These are phyloP conservation scores for Brachystomella parvula DNA, from an alignment of 1,140 invertebrate genomes.

Conservation along the genomic window DNA sequence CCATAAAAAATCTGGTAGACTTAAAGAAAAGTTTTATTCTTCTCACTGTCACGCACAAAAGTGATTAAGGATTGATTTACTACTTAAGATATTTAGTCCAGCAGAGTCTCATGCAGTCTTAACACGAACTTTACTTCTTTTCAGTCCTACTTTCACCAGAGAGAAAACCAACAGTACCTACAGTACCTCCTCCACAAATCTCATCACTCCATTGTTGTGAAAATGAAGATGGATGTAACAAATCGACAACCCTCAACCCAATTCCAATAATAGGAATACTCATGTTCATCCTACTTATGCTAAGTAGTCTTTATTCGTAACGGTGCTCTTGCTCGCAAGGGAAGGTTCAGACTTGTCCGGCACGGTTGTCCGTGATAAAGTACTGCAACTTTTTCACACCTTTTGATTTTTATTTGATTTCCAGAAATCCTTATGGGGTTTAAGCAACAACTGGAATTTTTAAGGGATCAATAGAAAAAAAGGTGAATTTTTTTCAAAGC, in stretches of 20 bases:
- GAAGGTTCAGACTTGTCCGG: too few species aligned
- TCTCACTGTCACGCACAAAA: background rate
- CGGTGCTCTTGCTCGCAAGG: too few species aligned
- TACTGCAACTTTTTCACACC: background rate
- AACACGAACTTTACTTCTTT: background rate
- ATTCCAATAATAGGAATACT: background rate
- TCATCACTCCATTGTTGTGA: conserved; percentile 2
- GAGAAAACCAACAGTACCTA: background rate
- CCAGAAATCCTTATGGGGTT: too few species aligned
- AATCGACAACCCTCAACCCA: background rate
- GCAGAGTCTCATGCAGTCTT: background rate
- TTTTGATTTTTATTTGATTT: background rate
- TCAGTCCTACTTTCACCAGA: background rate
- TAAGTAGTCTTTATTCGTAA: background rate
- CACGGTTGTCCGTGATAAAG: too few species aligned
- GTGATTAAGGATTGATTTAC: background rate
- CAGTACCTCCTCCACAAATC: background rate
- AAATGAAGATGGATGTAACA: conserved; percentile 4
- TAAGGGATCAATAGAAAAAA: too few species aligned
- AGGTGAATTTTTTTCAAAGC: too few species aligned
- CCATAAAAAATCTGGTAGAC: background rate
- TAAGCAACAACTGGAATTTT: too few species aligned
- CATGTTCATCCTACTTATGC: background rate
- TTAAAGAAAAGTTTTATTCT: background rate
- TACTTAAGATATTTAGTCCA: background rate